A percentile compares a stretch with the other conserved stretches of the same genome.
These are phyloP conservation scores for Euphydryas editha DNA, from an alignment of 2,888 invertebrate species.

Conservation along the genomic window DNA sequence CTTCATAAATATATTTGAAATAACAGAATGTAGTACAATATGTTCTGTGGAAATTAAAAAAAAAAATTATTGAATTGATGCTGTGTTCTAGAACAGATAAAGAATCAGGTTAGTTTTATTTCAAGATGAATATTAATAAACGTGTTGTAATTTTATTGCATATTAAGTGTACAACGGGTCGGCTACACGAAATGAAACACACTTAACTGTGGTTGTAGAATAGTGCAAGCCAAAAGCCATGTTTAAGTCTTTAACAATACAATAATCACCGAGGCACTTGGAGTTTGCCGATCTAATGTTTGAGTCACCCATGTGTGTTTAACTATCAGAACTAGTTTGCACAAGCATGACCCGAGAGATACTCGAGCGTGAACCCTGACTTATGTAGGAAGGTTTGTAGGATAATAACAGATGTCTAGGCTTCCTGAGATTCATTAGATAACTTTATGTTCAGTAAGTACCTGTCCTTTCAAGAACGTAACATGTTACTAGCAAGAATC, in stretches of 20 bases:
- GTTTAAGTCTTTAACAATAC: neutral
- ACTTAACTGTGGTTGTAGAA: neutral
- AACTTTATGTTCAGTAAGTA: slow-evolving; percentile 5
- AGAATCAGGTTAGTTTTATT: no score
- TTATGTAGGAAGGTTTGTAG: neutral
- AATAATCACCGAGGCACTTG: neutral
- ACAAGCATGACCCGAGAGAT: neutral
- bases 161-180: neutral
- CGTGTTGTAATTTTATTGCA: no score
- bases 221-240: neutral
- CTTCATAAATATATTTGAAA: no score
- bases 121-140: no score
- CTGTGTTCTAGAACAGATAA: no score
- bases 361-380: neutral
- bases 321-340: neutral
- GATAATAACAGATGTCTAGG: neutral
- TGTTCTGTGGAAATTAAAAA: neutral
- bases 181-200: neutral
- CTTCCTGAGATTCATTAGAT: neutral
- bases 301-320: neutral
- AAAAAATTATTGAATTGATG: neutral
- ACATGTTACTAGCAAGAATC: neutral
- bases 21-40: no score
- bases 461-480: neutral
- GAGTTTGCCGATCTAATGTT: neutral